These are phyloP conservation scores for Psittacula derbiana DNA, from an alignment of 2,797 vertebrate species.

Conservation along the genomic window DNA sequence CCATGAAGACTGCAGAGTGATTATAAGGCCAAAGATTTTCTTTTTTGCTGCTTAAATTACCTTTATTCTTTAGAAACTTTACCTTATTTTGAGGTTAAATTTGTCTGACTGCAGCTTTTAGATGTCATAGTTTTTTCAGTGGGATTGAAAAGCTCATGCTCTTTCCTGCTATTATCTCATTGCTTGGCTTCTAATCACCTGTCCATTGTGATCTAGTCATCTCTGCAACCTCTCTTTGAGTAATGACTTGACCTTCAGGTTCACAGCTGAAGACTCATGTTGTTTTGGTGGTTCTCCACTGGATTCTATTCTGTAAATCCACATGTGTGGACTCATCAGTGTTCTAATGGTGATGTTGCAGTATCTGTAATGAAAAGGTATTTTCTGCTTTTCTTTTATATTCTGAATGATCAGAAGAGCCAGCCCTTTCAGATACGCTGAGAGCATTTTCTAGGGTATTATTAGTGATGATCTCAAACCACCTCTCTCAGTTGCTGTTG, in stretches of 20 bases:
- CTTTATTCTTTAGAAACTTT: not conserved
- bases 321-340: rapidly evolving
- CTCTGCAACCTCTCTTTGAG: not conserved
- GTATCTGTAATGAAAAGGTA: not conserved
- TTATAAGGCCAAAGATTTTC: not conserved
- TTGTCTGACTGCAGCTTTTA: not conserved
- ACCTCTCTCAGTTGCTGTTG: not conserved
- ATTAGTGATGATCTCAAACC: not conserved
- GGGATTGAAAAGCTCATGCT: not conserved
- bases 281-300: not conserved
- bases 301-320: not conserved
- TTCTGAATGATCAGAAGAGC: not conserved
- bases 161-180: not conserved
- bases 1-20: not conserved
- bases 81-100: not conserved
- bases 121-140: not conserved
- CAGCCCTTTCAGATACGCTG: not conserved
- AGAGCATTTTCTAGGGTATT: not conserved
- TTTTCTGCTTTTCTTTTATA: not conserved
- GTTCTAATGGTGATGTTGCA: not conserved
- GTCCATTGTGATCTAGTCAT: not conserved
- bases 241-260: not conserved
- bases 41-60: not conserved
- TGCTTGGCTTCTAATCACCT: not conserved
- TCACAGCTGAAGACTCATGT: not conserved